These are phyloP conservation scores for Aythya baeri DNA, from an alignment of 2,113 vertebrate species.

Conservation along the genomic window DNA sequence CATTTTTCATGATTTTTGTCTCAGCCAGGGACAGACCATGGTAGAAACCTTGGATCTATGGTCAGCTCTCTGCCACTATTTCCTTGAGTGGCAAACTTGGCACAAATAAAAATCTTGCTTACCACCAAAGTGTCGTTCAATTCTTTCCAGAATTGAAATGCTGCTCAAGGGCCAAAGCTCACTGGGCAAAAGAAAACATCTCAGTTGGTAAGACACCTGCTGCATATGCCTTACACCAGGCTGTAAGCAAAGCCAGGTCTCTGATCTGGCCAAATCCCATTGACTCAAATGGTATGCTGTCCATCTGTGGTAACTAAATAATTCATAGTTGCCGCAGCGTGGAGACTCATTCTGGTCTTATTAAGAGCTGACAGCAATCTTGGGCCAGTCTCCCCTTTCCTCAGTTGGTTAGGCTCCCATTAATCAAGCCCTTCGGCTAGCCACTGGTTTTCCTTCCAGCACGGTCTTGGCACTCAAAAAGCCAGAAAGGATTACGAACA, in stretches of 20 bases:
- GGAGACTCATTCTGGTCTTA: neutral
- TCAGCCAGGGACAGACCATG: neutral
- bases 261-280: neutral
- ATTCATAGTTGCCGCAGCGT: neutral
- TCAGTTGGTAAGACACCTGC: neutral
- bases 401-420: neutral
- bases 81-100: neutral
- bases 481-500: neutral
- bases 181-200: neutral
- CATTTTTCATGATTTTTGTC: neutral
- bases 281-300: neutral
- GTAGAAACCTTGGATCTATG: neutral
- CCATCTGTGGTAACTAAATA: conserved; percentile 18
- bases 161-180: neutral
- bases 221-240: neutral
- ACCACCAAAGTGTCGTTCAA: neutral
- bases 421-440: neutral
- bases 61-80: neutral
- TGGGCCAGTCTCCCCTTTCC: neutral
- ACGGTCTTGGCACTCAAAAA: neutral
- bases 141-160: neutral
- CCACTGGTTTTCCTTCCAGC: neutral
- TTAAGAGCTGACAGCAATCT: neutral
- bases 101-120: neutral
- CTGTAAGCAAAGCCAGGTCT: conserved; percentile 2